Base-by-base conservation (phyloP, 1,140 invertebrate species). In the Lanistes nyassanus region DNA sequence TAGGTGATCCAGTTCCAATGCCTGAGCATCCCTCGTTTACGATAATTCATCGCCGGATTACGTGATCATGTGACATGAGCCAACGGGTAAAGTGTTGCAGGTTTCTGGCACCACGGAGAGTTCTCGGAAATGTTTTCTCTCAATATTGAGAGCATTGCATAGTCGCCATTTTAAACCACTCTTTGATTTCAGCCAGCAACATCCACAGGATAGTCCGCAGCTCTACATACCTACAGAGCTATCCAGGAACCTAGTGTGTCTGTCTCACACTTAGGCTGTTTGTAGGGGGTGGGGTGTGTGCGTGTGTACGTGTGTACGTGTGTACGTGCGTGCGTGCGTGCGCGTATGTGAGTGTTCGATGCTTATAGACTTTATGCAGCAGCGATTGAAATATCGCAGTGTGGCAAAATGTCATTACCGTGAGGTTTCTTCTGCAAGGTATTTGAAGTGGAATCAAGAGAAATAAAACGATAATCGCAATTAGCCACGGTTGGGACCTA, bases 161-260 rank as follows among this genome's bases (percentile, higher is more conserved):
- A 39, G 16, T 37, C 26, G 26, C 26, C 4, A 64, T 21, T 26
- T 23, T 3, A 64, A 47, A 34, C 13, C 3, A 47, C 68, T 51
- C 31, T n/a, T n/a, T n/a, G n/a, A n/a, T n/a, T n/a, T n/a, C n/a
- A 37, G 11, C 37, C 36, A 66, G 26, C 21, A 21, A 66, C n/a
- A n/a, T n/a, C n/a, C n/a, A n/a, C n/a, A n/a, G n/a, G n/a, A n/a
- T n/a, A n/a, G n/a, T n/a, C n/a, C 5, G 36, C 5, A 36, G 21
- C 29, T 31, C 65, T 13, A 55, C 23, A 53, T 31, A 73, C 31
- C 62, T 21, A 65, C 29, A 62, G 62, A 64, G 60, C 37, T 21
- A 65, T 36, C 62, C n/a, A 77, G 60, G 23, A 62, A 74, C 58
- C 62, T 34, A 77, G 76, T 65, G 70, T 65, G 60, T 9, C 21